Conservation (phyloP, 2,888 invertebrate species). For the Molorchus minor region DNA sequence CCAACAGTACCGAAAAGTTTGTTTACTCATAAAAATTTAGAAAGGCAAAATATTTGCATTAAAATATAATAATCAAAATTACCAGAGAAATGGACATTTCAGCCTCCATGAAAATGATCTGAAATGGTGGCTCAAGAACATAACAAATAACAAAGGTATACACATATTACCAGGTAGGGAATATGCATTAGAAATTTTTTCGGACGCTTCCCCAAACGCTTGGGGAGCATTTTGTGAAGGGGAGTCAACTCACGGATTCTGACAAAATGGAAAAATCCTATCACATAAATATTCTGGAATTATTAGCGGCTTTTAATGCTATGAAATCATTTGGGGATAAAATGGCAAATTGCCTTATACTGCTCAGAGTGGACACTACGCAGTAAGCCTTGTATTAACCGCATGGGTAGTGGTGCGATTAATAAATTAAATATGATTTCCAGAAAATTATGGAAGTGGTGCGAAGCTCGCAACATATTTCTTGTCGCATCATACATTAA, state of each 20-base stretch:
- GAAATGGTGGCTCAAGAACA: constrained; percentile 21
- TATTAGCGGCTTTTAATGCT: constrained; percentile 39
- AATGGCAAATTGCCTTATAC: constrained; percentile 25
- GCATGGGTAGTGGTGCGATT: constrained; percentile 35
- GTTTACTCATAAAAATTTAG: constrained; percentile 28
- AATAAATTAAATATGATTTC: constrained; percentile 34
- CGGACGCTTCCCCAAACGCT: constrained; percentile 41
- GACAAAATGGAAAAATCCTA: constrained; percentile 18
- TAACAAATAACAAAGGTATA: constrained; percentile 14
- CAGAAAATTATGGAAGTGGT: constrained; percentile 38
- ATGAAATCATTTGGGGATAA: constrained; percentile 40
- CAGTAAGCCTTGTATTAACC: constrained; percentile 32
- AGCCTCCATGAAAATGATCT: not conserved
- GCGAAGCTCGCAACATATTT: constrained; percentile 24
- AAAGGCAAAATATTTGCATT: constrained; percentile 29
- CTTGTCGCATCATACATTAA: constrained; percentile 24
- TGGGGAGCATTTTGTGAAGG: constrained; percentile 38
- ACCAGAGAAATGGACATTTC: not conserved
- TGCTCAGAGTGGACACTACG: constrained; percentile 41
- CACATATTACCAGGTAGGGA: constrained; percentile 8
- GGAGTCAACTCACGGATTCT: constrained; percentile 34
- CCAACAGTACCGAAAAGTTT: constrained; percentile 32
- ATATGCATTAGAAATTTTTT: constrained; percentile 39
- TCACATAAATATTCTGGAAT: constrained; percentile 44
- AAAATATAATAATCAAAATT: constrained; percentile 20